Conservation (phyloP, 2,888 invertebrate genomes). For the Timema cristinae region DNA sequence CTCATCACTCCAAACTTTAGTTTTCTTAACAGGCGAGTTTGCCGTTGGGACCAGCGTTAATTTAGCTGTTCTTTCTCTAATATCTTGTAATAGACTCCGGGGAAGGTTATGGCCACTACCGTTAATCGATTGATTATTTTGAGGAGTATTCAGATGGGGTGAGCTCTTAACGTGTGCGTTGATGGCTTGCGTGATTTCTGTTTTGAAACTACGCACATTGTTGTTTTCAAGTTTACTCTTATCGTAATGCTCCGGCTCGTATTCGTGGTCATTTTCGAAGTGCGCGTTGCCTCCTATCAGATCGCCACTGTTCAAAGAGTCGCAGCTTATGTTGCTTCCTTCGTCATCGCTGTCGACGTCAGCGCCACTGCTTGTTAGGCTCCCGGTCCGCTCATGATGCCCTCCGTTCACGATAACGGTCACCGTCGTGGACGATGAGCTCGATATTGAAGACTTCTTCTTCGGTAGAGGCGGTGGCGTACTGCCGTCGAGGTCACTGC, state of each 20-base stretch:
- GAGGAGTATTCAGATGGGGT: too few species aligned
- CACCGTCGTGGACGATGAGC: conserved; percentile 37
- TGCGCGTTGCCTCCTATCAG: conserved; percentile 42
- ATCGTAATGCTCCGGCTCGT: background rate
- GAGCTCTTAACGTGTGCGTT: too few species aligned
- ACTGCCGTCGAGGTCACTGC: conserved; percentile 71
- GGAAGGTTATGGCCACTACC: conserved; percentile 51
- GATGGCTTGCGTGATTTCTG: too few species aligned
- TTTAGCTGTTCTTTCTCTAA: conserved; percentile 60
- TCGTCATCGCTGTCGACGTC: conserved; percentile 62
- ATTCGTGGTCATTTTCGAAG: background rate
- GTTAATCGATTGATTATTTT: too few species aligned
- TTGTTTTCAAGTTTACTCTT: too few species aligned
- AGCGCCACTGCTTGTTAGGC: conserved; percentile 58
- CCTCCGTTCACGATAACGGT: conserved; percentile 56
- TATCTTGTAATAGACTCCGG: conserved; percentile 63
- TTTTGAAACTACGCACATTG: too few species aligned
- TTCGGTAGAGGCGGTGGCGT: conserved; percentile 65
- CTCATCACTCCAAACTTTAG: background rate
- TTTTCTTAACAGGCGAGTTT: background rate
- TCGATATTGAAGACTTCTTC: conserved; percentile 49
- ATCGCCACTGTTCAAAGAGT: conserved; percentile 73
- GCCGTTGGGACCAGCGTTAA: conserved; percentile 39
- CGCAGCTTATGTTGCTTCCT: conserved; percentile 75
- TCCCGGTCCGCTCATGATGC: conserved; percentile 52